Base-by-base conservation (phyloP, 2,113 vertebrate genomes). In the Takifugu bimaculatus region DNA sequence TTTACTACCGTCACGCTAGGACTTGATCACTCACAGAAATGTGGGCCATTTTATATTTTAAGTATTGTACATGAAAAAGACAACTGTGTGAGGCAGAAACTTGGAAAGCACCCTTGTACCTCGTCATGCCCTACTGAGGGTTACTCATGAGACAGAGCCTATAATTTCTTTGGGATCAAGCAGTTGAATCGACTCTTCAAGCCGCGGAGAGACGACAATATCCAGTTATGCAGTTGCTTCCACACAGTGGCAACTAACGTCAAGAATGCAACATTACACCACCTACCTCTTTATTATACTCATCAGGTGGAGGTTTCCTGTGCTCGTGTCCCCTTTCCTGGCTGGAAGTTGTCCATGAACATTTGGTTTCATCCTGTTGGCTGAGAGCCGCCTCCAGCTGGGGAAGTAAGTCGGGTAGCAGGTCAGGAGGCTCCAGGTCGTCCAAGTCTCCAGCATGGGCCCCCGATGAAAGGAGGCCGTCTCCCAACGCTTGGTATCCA, bases 341-440 rank as follows among this genome's bases (percentile, higher is more conserved):
- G n/a, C 43, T 75, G 32, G 81, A 70, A 28, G 78, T 72, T 6
- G 60, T 50, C 91, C 90, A 91, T 39, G 86, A 85, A 64, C 78
- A 72, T 75, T 63, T 80, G 52, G 86, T 88, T 49, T 74, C 75
- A 20, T 87, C 85, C 29, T 86, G 85, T 35, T 95, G 94, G 80
- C 90, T 93, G 75, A 96, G 93, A 0, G 92, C 80, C 57, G 94
- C 94, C 63, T 95, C 95, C 0, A 98, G 93, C 63, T 96, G 94
- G 2, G 94, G 94, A 66, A 98, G 87, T 3, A 99, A 91, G 75
- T 95, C 95, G 57, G 92, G 96, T 70, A 98, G 89, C 50, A 98
- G 94, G 78, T 95, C 92, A 44, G 94, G 93, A 0, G 94, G 91
- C 58, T 93, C 94, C 67, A 99, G 90, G 62, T 88, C 92, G 44